phyloP scores from a whole-genome alignment of 1,140 invertebrate species.

The Orchestia grillus region DNA sequence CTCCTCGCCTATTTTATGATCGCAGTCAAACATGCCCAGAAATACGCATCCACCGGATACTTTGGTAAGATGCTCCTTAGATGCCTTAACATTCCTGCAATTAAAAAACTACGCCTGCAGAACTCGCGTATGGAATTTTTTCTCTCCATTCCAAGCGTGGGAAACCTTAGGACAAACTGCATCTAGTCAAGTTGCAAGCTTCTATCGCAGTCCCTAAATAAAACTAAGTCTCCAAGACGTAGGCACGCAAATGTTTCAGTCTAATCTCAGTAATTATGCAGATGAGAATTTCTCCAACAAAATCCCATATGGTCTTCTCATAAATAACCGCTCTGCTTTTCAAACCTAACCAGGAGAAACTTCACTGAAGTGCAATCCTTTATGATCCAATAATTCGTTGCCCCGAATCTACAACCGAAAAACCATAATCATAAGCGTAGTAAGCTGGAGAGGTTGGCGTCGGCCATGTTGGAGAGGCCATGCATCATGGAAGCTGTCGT shows the following conservation, averaged over 20 bases:
- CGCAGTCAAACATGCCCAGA: too few species aligned
- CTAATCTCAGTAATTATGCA: background rate
- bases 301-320: background rate
- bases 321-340: background rate
- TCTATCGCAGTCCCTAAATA: background rate
- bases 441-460: background rate
- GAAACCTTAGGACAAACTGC: background rate
- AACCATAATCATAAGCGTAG: background rate
- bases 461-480: slow-evolving; percentile 40
- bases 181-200: background rate
- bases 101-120: background rate
- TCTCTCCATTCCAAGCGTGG: background rate
- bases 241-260: background rate
- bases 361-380: background rate
- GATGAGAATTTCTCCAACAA: background rate
- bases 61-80: background rate
- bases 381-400: slow-evolving; percentile 9
- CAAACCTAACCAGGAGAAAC: background rate
- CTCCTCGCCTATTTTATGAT: too few species aligned
- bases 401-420: background rate
- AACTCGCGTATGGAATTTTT: background rate
- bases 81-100: background rate
- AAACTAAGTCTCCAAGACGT: too few species aligned
- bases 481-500: slow-evolving; percentile 37
- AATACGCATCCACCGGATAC: too few species aligned